Evolutionary conservation across 2,797 vertebrate species (phyloP), one percentile per base, ranked within the genome.

Genomic region (Periparus ater): DNA sequence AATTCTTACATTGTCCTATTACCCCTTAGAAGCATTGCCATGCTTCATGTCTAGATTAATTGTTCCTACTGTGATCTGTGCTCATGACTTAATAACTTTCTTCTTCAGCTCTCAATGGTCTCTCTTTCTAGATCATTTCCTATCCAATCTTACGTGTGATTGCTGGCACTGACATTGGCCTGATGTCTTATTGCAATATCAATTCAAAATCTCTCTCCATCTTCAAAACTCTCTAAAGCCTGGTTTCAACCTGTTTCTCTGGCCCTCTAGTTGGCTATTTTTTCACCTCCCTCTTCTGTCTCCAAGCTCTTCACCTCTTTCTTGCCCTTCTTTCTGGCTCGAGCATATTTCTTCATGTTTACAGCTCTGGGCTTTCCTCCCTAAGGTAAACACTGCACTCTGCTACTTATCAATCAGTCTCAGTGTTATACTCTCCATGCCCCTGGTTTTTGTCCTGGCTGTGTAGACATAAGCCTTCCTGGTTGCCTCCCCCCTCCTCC

Each of bases 341-440:
- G 0, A 91, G 87, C 58, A 60, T 97, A 97, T 96, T 96, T 97
- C 94, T 94, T 95, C 93, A 74, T 95, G 91, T 96, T 97, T 97
- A 95, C 94, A 89, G 79, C 95, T 88, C 91, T 94, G 91, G 67
- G 61, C 75, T 90, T 92, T 96, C 83, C 76, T 87, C 91, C 62
- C 91, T 87, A 85, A 96, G 79, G 89, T 96, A 97, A 97, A 97
- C 96, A 93, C 65, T 89, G 85, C 88, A 81, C 76, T 97, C 92
- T 97, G 95, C 86, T 96, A 93, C 95, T 96, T 97, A 97, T 97
- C 96, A 97, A 75, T 97, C 96, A 95, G 91, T 60, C 89, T 91
- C 67, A 55, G 38, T 93, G 96, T 96, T 95, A 94, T 85, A 75
- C 27, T 92, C 77, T 77, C 29, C 1, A 8, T 85, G 96, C 32